These are phyloP conservation scores for Fopius arisanus DNA, from an alignment of 1,140 invertebrate species.

Conservation along the genomic window DNA sequence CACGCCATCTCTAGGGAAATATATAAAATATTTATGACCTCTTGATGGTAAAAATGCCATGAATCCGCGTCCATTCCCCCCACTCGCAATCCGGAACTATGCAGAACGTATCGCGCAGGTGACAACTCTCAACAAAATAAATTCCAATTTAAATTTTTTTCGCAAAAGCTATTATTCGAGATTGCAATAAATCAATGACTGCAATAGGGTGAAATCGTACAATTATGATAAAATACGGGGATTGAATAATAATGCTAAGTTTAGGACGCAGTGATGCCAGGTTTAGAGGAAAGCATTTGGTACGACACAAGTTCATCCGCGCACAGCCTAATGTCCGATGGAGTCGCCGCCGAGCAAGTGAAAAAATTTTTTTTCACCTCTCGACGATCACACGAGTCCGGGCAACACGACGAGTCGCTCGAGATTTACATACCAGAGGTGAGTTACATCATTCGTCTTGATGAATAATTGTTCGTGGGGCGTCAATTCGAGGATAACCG, in stretches of 20 bases:
- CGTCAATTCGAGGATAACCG: background rate
- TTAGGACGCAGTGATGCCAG: constrained; percentile 47
- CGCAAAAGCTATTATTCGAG: background rate
- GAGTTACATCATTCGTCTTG: constrained; percentile 30
- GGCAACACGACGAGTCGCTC: constrained; percentile 71
- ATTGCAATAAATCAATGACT: background rate
- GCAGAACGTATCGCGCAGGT: constrained; percentile 14
- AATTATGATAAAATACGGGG: constrained; percentile 27
- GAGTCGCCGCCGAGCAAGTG: constrained; percentile 73
- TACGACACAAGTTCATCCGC: constrained; percentile 51
- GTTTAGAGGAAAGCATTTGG: constrained; percentile 54
- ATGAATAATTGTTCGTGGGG: constrained; percentile 16
- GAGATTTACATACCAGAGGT: constrained; percentile 83
- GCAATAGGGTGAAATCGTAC: background rate
- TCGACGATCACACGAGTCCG: constrained; percentile 66
- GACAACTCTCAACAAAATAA: constrained; percentile 37
- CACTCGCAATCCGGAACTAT: background rate
- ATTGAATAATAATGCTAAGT: constrained; percentile 29
- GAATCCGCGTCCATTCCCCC: background rate
- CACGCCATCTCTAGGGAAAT: background rate
- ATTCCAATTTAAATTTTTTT: constrained; percentile 26
- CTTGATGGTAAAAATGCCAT: background rate
- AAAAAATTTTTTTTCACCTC: constrained; percentile 83
- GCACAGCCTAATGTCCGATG: constrained; percentile 74
- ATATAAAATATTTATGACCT: background rate